Base-by-base conservation (phyloP, 2,888 invertebrate genomes). In the Gari tellinella region DNA sequence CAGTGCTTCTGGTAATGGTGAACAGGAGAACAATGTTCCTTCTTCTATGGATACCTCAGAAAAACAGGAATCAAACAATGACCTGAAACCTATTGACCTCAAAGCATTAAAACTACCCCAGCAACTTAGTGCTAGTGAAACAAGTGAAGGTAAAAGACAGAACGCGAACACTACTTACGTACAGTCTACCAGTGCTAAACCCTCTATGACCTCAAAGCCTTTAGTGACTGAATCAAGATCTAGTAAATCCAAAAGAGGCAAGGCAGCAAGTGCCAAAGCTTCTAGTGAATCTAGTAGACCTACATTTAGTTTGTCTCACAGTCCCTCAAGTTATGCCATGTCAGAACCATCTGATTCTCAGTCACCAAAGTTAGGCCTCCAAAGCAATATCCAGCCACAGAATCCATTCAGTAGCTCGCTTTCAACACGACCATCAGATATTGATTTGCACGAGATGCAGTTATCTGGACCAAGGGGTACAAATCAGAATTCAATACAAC, bases 381-480 rank as follows among this genome's bases (percentile, higher is more conserved):
- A 37, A 46, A 19, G 19, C 23, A 8, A 26, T 15, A 53, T 19
- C 38, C 53, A 53, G 53, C 21, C 31, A 31, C 31, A 31, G 10
- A 31, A 31, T 7, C 31, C 31, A 10, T 31, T 31, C 31, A 31
- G 31, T 31, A 31, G 31, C 31, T 31, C 31, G 4, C 41, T 77
- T 25, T 56, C 68, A 10, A 67, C 70, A 31, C 19, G 78, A 46
- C 78, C 78, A 10, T 78, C 78, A 26, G 78, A 78, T 31, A 78
- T 78, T 40, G 78, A 78, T 62, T 62, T 78, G 5, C 78, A 78
- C 55, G 73, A 78, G 48, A 43, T 78, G 46, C 67, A 74, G 37
- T 45, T 78, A 17, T 57, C 60, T 14, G 48, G 37, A 48, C 45
- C 31, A n/a, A 7, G 3, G 5, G 2, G 5, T 8, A 19, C 57